Conservation (phyloP, 2,797 vertebrate genomes). For the Eulemur rubriventer region DNA sequence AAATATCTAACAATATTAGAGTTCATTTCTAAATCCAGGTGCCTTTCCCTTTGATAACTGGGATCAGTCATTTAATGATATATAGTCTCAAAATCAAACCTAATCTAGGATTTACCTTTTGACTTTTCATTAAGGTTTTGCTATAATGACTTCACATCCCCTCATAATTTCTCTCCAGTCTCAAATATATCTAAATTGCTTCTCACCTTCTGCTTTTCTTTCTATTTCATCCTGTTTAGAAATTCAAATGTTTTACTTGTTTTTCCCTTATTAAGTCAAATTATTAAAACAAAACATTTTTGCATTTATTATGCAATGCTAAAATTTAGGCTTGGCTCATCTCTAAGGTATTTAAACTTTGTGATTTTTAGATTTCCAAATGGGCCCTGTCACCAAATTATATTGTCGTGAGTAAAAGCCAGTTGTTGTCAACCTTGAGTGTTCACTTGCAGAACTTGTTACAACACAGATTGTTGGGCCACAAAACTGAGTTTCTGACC, state of each 20-base stretch:
- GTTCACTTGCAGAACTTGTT: background rate
- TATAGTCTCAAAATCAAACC: background rate
- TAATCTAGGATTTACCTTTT: background rate
- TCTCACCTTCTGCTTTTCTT: background rate
- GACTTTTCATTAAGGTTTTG: background rate
- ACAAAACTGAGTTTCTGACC: background rate
- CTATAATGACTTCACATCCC: background rate
- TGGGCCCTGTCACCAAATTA: background rate
- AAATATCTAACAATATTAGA: background rate
- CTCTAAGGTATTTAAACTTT: background rate
- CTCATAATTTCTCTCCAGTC: background rate
- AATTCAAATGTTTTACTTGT: background rate
- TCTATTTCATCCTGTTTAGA: background rate
- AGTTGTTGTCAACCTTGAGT: background rate
- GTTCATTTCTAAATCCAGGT: background rate
- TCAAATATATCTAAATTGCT: background rate
- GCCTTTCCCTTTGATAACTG: background rate
- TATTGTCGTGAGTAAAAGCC: background rate
- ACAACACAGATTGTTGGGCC: background rate
- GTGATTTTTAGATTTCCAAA: background rate
- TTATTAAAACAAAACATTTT: background rate
- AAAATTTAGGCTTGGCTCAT: background rate
- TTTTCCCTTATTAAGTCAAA: background rate
- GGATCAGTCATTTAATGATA: background rate
- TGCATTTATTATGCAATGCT: background rate